These are phyloP conservation scores for Cephus spinipes DNA, from an alignment of 2,888 invertebrate species.

Conservation along the genomic window DNA sequence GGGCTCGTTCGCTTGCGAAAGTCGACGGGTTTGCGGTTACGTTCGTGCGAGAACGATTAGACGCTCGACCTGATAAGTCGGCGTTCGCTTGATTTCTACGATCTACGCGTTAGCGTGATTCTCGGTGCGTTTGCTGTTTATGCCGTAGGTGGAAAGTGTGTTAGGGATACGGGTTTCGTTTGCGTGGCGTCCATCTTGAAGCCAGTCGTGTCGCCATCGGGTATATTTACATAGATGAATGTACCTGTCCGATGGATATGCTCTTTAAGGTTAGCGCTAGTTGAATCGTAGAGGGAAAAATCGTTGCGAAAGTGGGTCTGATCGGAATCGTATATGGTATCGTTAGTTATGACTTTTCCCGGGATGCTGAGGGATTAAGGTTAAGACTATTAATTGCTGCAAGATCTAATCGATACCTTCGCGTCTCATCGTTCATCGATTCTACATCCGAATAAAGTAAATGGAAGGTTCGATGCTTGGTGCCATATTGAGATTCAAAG, in stretches of 20 bases:
- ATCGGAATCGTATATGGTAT: conserved; percentile 18
- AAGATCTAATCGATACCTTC: neutral
- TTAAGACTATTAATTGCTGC: neutral
- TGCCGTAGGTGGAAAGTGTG: conserved; percentile 42
- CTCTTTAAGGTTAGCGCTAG: conserved; percentile 24
- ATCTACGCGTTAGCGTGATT: neutral
- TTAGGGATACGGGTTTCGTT: conserved; percentile 24
- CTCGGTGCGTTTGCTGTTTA: conserved; percentile 17
- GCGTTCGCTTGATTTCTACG: neutral
- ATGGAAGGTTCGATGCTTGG: neutral
- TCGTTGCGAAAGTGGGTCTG: conserved; percentile 37
- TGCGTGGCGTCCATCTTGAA: conserved; percentile 19
- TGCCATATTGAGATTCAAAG: neutral
- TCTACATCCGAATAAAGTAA: neutral
- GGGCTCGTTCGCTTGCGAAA: neutral
- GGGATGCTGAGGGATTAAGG: neutral
- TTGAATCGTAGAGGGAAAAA: conserved; percentile 28
- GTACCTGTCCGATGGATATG: conserved; percentile 31
- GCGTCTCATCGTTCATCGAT: neutral
- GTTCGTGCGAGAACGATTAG: neutral
- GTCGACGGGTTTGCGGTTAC: neutral
- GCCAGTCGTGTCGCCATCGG: conserved; percentile 32
- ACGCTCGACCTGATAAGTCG: neutral
- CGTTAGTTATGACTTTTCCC: conserved; percentile 5
- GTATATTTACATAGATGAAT: conserved; percentile 47